Evolutionary conservation across 1,140 invertebrate genomes (phyloP), one percentile per base, ranked within the genome.

Genomic region (Cepaea nemoralis): DNA sequence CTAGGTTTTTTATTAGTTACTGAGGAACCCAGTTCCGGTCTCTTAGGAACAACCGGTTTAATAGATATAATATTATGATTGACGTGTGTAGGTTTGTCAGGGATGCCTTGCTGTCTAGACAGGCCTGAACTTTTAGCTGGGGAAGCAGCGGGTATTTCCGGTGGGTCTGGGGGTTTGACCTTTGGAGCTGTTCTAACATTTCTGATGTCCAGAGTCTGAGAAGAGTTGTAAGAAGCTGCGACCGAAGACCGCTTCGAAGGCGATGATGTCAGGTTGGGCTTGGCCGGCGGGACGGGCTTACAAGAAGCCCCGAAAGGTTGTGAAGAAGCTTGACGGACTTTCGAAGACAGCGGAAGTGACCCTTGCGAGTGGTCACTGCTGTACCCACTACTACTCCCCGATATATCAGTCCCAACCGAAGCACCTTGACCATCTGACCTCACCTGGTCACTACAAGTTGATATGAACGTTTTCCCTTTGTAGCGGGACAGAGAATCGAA

Each of bases 401-500:
- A 12, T 12, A 37, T 19, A 31, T 2, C 31, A 35, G 10, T 6
- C 24, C 31, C 16, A 16, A 5, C 12, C 3, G 14, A 19, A 27
- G 27, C 19, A 35, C 24, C n/a, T 24, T 31, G 1, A 37, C 39
- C 14, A 0, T 55, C 55, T 45, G 40, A 24, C 1, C 1, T 37
- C n/a, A 31, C n/a, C 14, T 35, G 40, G n/a, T 66, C 37, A 22
- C 24, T 40, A n/a, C 55, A 35, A 16, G 40, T 31, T 31, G 71
- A 76, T 40, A 76, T 33, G 69, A 76, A 69, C 0, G 0, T 55
- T 31, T 76, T 67, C 12, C 71, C 80, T 37, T 27, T 37, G 59
- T 69, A 69, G 0, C 83, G 63, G 31, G 75, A 81, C 12, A 83
- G 66, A 22, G 83, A 83, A 39, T 83, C 83, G 67, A 76, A 83